Evolutionary conservation across 1,140 invertebrate genomes (phyloP).

Genomic region (Drosophila sechellia): DNA sequence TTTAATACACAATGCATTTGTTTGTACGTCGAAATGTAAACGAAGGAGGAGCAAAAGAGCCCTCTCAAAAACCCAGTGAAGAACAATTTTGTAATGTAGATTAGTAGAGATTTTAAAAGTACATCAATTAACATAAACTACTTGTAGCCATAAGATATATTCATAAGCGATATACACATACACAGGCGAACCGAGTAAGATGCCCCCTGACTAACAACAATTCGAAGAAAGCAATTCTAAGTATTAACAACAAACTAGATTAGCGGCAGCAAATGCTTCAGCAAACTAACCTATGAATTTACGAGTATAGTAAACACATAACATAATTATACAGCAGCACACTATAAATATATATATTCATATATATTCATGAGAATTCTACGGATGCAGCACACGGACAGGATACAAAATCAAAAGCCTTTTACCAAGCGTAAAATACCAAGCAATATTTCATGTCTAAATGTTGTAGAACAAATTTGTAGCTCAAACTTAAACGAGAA

Average conservation of each 20-base stretch:
- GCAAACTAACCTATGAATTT: constrained; percentile 63
- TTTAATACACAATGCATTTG: constrained; percentile 48
- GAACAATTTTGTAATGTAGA: constrained; percentile 62
- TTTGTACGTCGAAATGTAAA: constrained; percentile 50
- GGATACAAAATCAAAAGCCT: constrained; percentile 75
- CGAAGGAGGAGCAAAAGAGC: constrained; percentile 7
- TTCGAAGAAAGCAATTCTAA: constrained; percentile 78
- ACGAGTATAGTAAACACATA: constrained; percentile 43
- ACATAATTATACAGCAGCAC: constrained; percentile 25
- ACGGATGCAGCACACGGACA: constrained; percentile 43
- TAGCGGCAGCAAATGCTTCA: constrained; percentile 66
- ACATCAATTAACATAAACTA: constrained; percentile 51
- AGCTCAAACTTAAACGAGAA: constrained; percentile 50
- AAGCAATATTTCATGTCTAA: constrained; percentile 80
- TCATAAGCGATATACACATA: constrained; percentile 19
- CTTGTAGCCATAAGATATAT: constrained; percentile 54
- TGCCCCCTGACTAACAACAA: constrained; percentile 44
- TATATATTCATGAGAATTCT: constrained; percentile 35
- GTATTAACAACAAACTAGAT: constrained; percentile 77
- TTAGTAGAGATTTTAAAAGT: constrained; percentile 61
- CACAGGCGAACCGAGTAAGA: constrained; percentile 17
- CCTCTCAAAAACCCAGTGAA: constrained; percentile 49
- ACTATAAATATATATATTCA: constrained; percentile 27
- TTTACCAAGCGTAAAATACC: constrained; percentile 71
- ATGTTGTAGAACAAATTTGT: constrained; percentile 73